phyloP scores from a whole-genome alignment of 2,113 vertebrate species.

The Pagrus major region DNA sequence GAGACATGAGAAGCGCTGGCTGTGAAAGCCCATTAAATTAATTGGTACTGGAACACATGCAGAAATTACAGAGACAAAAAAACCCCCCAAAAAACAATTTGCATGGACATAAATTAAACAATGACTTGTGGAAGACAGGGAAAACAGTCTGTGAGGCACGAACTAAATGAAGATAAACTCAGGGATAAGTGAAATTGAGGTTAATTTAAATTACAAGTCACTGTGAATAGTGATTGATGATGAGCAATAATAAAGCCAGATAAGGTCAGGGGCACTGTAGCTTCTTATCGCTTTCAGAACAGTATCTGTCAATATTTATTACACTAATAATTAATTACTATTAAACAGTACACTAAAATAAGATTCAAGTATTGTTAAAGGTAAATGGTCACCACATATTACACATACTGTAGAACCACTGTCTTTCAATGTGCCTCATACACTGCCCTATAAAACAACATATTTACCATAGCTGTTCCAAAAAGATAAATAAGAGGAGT shows the following conservation, averaged over 20 bases:
- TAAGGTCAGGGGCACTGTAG: background rate
- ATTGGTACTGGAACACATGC: background rate
- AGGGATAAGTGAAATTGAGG: background rate
- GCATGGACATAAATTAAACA: background rate
- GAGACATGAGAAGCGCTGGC: background rate
- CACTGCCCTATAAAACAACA: background rate
- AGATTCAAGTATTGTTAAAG: background rate
- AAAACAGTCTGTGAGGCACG: background rate
- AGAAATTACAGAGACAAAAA: background rate
- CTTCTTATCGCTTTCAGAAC: background rate
- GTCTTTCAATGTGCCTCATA: no score
- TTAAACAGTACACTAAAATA: no score
- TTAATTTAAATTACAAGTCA: constrained; percentile 11
- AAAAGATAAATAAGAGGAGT: background rate
- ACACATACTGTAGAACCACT: no score
- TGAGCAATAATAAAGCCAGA: no score
- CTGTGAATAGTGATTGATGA: background rate
- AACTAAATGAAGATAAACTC: constrained; percentile 24
- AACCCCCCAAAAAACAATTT: background rate
- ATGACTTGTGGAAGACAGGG: background rate
- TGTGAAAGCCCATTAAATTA: constrained; percentile 22
- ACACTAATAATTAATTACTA: no score
- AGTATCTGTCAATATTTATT: background rate
- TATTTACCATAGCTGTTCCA: background rate
- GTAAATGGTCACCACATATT: no score